phyloP scores from a whole-genome alignment of 2,113 vertebrate species.

The Casuarius casuarius region DNA sequence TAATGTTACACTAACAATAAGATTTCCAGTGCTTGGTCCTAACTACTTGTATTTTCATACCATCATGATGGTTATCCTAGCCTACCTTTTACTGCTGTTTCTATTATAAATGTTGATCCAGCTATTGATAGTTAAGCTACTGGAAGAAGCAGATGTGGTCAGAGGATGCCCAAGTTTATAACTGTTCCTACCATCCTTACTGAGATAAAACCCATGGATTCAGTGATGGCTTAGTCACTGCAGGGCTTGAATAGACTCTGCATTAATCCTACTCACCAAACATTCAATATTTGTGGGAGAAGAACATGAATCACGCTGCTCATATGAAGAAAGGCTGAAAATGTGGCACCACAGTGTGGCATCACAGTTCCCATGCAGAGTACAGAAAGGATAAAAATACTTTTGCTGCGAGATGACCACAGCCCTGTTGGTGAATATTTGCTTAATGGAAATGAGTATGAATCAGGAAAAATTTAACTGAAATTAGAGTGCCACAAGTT shows the following conservation, averaged over 20 bases:
- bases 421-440: neutral
- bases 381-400: neutral
- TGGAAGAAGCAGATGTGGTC: neutral
- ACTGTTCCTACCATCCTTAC: neutral
- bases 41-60: neutral
- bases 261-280: neutral
- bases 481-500: neutral
- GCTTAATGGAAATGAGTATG: neutral
- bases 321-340: accelerated
- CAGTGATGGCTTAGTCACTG: accelerated
- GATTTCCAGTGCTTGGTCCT: neutral
- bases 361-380: neutral
- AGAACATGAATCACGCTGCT: accelerated
- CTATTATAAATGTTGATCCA: neutral
- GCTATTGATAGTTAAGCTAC: neutral
- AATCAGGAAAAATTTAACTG: neutral
- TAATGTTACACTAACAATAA: neutral
- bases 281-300: accelerated
- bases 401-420: neutral
- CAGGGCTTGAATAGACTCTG: neutral
- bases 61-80: neutral
- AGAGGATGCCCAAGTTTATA: neutral
- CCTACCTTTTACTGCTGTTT: neutral
- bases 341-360: neutral
- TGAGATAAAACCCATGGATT: neutral